Evolutionary conservation across 2,113 vertebrate species (phyloP), one percentile per base, ranked within the genome.

Genomic region (Chamaea fasciata): DNA sequence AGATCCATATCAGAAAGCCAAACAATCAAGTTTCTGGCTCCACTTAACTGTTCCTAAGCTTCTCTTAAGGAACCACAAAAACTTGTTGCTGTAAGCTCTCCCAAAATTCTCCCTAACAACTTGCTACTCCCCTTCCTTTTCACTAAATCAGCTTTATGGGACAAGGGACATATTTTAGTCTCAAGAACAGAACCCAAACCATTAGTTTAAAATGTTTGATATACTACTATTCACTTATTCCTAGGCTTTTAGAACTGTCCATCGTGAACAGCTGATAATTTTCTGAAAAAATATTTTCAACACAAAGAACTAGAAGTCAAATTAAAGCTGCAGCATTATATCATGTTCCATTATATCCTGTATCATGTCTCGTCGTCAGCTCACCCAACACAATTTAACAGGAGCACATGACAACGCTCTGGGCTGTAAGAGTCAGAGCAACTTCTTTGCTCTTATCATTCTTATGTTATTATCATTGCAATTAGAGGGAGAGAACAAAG

Each of bases 41-140:
- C 65, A 73, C 26, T 44, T 64, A 93, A 68, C 47, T 57, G 53
- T 44, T 94, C 73, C 87, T 84, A 60, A 87, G 60, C 33, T 81
- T 75, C 60, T 92, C 87, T 96, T 95, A 68, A 92, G 91, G 77
- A 95, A 91, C 69, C 91, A 84, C 65, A 79, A 91, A 77, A 94
- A 82, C 56, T 87, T 56, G 23, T 75, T 84, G 69, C 83, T 87
- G 69, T 50, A 94, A 94, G 41, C 20, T 26, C 68, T 96, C 83
- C 83, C 76, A 94, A 71, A 83, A 81, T 44, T 83, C 35, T 93
- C 89, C 96, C 91, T 79, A 64, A 84, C 53, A 68, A 92, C 76
- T 95, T 91, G 91, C 69, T 92, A 89, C 64, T 92, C 94, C 77
- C 83, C 52, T 89, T 91, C 78, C 79, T 90, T 94, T 94, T 95